phyloP scores from a whole-genome alignment of 2,888 invertebrate species.

The Philonicus albiceps region DNA sequence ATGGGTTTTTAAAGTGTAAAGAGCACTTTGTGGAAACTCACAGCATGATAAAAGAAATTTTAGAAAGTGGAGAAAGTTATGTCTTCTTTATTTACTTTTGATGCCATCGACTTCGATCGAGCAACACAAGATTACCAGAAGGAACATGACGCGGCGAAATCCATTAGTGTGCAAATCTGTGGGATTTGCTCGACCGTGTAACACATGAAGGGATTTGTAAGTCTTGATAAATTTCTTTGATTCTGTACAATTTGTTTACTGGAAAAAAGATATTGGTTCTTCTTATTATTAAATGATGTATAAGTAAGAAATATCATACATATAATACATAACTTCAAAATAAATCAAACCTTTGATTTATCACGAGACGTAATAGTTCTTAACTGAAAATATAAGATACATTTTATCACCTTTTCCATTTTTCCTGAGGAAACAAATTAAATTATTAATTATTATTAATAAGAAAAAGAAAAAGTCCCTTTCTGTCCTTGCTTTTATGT shows the following conservation, averaged over 20 bases:
- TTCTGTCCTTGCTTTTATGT: too few relatives aligned
- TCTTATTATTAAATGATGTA: background rate
- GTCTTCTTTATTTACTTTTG: conserved; percentile 17
- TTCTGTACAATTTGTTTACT: background rate
- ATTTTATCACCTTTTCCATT: too few relatives aligned
- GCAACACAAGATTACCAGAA: background rate
- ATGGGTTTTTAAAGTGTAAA: background rate
- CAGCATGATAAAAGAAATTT: conserved; percentile 22
- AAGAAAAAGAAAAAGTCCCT: too few relatives aligned
- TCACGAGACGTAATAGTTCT: too few relatives aligned
- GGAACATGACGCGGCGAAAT: background rate
- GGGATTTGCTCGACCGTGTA: background rate
- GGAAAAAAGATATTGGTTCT: background rate
- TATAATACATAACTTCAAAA: too few relatives aligned
- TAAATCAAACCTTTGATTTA: too few relatives aligned
- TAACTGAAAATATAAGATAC: too few relatives aligned
- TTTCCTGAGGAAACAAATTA: too few relatives aligned
- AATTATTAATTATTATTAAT: too few relatives aligned
- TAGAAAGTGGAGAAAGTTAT: conserved; percentile 42
- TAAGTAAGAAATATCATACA: background rate
- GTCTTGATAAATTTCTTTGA: background rate
- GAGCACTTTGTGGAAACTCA: conserved; percentile 9
- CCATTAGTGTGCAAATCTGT: background rate
- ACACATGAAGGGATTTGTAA: background rate
- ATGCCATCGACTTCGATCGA: background rate